phyloP scores from a whole-genome alignment of 2,888 invertebrate genomes.

The Eremobia ochroleuca region DNA sequence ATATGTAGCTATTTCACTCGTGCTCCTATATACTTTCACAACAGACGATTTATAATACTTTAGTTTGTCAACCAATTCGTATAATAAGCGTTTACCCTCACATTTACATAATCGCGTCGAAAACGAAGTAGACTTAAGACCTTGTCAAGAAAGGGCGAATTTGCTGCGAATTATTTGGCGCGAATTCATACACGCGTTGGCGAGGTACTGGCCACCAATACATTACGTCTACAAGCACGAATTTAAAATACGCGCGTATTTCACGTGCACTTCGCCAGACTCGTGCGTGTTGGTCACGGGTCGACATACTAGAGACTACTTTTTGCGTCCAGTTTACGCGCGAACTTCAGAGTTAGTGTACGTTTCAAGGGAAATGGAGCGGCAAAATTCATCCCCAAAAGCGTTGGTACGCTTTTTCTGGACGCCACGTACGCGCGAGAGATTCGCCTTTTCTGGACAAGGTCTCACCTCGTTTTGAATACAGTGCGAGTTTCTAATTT shows the following conservation, averaged over 20 bases:
- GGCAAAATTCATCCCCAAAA: neutral
- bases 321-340: neutral
- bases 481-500: neutral
- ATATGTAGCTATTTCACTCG: slow-evolving; percentile 66
- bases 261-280: too few species aligned
- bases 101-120: slow-evolving; percentile 31
- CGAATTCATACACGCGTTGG: neutral
- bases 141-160: too few species aligned
- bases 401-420: neutral
- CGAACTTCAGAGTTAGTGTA: neutral
- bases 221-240: neutral
- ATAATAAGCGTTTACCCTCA: slow-evolving; percentile 43
- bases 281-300: neutral
- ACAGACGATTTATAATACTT: slow-evolving; percentile 41
- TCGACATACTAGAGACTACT: neutral
- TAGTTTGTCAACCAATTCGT: slow-evolving; percentile 45
- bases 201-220: neutral
- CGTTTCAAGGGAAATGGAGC: neutral
- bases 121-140: neutral
- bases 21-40: slow-evolving; percentile 52
- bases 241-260: neutral
- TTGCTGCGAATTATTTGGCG: neutral
- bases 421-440: neutral
- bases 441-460: neutral
- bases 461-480: slow-evolving; percentile 7